These are phyloP conservation scores for Pterostichus madidus DNA, from an alignment of 2,888 invertebrate genomes.

Conservation along the genomic window DNA sequence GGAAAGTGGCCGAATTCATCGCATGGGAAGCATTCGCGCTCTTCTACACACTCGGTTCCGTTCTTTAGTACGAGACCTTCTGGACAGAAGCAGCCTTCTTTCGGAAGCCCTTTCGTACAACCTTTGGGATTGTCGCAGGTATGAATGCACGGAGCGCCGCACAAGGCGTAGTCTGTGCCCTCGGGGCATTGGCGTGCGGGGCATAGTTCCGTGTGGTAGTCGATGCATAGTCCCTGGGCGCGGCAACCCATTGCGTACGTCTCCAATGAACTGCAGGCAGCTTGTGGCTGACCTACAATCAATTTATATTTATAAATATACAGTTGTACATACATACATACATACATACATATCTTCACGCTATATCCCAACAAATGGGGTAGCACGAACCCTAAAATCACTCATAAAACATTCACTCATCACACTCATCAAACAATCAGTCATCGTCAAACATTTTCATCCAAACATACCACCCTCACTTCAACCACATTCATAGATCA, in stretches of 20 bases:
- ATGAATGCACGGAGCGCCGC: conserved; percentile 82
- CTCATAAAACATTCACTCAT: too few species aligned
- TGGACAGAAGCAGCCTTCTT: conserved; percentile 93
- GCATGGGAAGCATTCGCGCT: conserved; percentile 85
- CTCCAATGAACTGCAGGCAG: conserved; percentile 83
- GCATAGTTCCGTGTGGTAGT: conserved; percentile 85
- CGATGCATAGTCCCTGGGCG: conserved; percentile 83
- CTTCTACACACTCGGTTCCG: conserved; percentile 81
- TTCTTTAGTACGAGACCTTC: conserved; percentile 76
- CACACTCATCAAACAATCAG: too few species aligned
- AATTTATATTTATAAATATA: too few species aligned
- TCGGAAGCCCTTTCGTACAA: conserved; percentile 72
- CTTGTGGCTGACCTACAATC: conserved; percentile 77
- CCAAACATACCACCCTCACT: too few species aligned
- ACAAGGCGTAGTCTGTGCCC: conserved; percentile 79
- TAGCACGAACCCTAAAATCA: too few species aligned
- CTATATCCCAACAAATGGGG: too few species aligned
- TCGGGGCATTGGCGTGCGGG: conserved; percentile 81
- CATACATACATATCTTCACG: too few species aligned
- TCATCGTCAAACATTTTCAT: too few species aligned
- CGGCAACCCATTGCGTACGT: conserved; percentile 87
- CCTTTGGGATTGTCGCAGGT: conserved; percentile 81
- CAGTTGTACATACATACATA: too few species aligned
- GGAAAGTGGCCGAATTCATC: conserved; percentile 85
- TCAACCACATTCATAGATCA: too few species aligned